These are phyloP conservation scores for Sipha flava DNA, from an alignment of 1,140 invertebrate species.

Conservation along the genomic window DNA sequence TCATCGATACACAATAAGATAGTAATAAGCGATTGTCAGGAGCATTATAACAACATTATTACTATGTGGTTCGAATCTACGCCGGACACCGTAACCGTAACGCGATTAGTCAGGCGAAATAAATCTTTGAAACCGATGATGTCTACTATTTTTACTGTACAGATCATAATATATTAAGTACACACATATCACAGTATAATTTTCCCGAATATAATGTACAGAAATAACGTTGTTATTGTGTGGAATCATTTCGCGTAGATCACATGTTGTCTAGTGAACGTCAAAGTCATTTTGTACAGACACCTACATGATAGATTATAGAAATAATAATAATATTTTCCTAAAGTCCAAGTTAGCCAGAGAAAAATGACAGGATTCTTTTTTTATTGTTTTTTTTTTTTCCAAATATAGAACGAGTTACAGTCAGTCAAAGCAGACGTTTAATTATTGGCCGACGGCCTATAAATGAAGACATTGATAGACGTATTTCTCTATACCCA, in stretches of 20 bases:
- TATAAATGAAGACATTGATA: slow-evolving; percentile 32
- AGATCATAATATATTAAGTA: too few relatives aligned
- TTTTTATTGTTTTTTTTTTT: slow-evolving; percentile 15
- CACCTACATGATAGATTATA: not conserved
- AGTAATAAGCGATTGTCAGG: too few relatives aligned
- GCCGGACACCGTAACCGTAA: too few relatives aligned
- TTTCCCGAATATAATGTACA: too few relatives aligned
- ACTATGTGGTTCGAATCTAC: too few relatives aligned
- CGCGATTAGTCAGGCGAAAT: too few relatives aligned
- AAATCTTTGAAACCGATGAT: too few relatives aligned
- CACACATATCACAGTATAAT: too few relatives aligned
- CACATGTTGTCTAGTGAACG: not conserved
- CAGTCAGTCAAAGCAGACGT: slow-evolving; percentile 29
- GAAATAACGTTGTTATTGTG: not conserved
- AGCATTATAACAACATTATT: too few relatives aligned
- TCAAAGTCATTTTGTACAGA: not conserved
- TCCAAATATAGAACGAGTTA: slow-evolving; percentile 23
- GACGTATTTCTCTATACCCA: not conserved
- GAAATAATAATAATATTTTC: not conserved
- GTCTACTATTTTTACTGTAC: too few relatives aligned
- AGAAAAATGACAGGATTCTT: slow-evolving; percentile 19
- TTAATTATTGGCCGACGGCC: slow-evolving; percentile 29
- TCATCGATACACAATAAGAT: too few relatives aligned
- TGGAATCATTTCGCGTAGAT: not conserved
- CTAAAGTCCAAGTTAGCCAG: slow-evolving; percentile 12